These are phyloP conservation scores for Zaprionus ghesquierei DNA, from an alignment of 1,140 invertebrate species.

Conservation along the genomic window DNA sequence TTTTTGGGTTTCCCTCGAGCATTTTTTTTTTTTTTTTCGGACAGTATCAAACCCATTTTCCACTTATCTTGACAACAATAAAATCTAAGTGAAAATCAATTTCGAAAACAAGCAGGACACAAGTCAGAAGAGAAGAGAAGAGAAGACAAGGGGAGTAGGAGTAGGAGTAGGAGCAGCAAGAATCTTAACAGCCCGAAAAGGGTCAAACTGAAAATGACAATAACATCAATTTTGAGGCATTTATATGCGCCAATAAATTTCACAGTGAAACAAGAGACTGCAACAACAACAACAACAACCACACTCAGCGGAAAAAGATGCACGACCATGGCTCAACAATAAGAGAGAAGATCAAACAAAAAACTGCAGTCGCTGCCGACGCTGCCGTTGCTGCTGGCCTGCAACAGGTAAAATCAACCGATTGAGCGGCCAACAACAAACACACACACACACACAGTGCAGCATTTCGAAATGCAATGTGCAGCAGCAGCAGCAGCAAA, in stretches of 20 bases:
- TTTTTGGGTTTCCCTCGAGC: slow-evolving; percentile 40
- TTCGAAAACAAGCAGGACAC: slow-evolving; percentile 72
- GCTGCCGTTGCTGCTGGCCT: slow-evolving; percentile 23
- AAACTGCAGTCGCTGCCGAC: slow-evolving; percentile 38
- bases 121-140: neutral
- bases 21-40: neutral
- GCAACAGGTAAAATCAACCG: slow-evolving; percentile 31
- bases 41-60: slow-evolving; percentile 42
- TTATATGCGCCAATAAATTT: slow-evolving; percentile 80
- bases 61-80: slow-evolving; percentile 61
- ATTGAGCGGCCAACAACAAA: slow-evolving; percentile 46
- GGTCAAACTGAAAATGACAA: slow-evolving; percentile 64
- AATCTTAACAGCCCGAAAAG: slow-evolving; percentile 35
- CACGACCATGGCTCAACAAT: slow-evolving; percentile 41
- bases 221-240: slow-evolving; percentile 80
- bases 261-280: slow-evolving; percentile 53
- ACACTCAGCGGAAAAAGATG: slow-evolving; percentile 27
- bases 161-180: slow-evolving; percentile 5
- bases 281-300: slow-evolving; percentile 28
- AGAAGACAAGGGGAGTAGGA: neutral
- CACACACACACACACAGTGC: slow-evolving; percentile 31
- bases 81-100: slow-evolving; percentile 73
- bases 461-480: slow-evolving; percentile 44
- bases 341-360: slow-evolving; percentile 50
- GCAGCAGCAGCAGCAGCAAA: slow-evolving; percentile 31